Percentiles rank a stretch among this genome's conserved stretches.
These are phyloP conservation scores for Dicyrtomina minuta DNA, from an alignment of 2,888 invertebrate species.

Conservation along the genomic window DNA sequence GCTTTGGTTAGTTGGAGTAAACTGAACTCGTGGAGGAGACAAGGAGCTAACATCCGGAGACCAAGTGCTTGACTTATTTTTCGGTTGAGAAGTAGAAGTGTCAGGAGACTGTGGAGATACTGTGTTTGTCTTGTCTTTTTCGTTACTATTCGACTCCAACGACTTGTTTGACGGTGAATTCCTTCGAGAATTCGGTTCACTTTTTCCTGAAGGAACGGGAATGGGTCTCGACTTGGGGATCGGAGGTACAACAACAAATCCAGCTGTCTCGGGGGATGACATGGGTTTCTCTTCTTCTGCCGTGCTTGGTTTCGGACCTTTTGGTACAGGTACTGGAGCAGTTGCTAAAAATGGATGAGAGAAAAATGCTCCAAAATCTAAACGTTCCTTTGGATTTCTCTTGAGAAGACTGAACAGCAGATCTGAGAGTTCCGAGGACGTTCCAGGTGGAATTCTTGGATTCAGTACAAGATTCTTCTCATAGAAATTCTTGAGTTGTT, in stretches of 20 bases:
- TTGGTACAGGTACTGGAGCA: slow-evolving; percentile 51
- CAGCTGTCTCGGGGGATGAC: slow-evolving; percentile 52
- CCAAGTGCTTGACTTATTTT: slow-evolving; percentile 49
- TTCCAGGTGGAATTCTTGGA: slow-evolving; percentile 91
- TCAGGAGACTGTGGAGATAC: slow-evolving; percentile 1
- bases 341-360: slow-evolving; percentile 74
- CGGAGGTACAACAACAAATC: slow-evolving; percentile 52
- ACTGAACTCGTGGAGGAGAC: slow-evolving; percentile 82
- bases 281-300: slow-evolving; percentile 51
- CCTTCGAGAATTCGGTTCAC: slow-evolving; percentile 49
- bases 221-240: slow-evolving; percentile 54
- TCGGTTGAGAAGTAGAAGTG: slow-evolving; percentile 24
- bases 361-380: slow-evolving; percentile 96
- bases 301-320: slow-evolving; percentile 8
- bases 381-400: slow-evolving; percentile 89
- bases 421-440: slow-evolving; percentile 84
- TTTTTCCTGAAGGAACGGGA: slow-evolving; percentile 52
- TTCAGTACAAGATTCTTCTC: slow-evolving; percentile 89
- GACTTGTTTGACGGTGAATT: slow-evolving; percentile 46
- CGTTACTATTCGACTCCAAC: slow-evolving; percentile 17
- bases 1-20: slow-evolving; percentile 50
- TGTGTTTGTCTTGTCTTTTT: slow-evolving; percentile 3
- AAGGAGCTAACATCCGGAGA: slow-evolving; percentile 83
- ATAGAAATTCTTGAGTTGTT: slow-evolving; percentile 93
- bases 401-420: slow-evolving; percentile 79